Conservation (phyloP, 1,140 invertebrate genomes). For the Sminthurides bifidus region DNA sequence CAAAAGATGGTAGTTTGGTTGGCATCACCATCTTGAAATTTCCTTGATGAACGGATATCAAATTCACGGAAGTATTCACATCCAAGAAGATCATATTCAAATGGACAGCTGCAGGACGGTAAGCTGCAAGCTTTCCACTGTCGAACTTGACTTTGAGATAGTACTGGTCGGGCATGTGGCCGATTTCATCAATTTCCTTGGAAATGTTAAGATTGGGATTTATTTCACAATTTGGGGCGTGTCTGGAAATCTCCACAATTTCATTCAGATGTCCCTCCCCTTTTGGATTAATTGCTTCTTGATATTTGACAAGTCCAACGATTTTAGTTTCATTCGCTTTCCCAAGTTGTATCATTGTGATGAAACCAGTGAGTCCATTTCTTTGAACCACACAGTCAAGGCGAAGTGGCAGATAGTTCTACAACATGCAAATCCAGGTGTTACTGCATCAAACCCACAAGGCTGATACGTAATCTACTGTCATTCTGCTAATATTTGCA, state of each 20-base stretch:
- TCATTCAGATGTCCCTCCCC: conserved; percentile 15
- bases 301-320: conserved; percentile 15
- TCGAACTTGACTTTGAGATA: conserved; percentile 14
- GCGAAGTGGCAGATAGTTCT: conserved; percentile 19
- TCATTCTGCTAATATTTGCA: too few relatives aligned
- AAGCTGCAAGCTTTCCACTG: conserved; percentile 11
- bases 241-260: conserved; percentile 11
- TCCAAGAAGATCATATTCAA: conserved; percentile 26
- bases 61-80: conserved; percentile 12
- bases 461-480: too few relatives aligned
- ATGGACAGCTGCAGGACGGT: conserved; percentile 17
- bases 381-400: conserved; percentile 16
- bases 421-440: too few relatives aligned
- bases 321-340: conserved; percentile 8
- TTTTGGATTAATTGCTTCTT: conserved; percentile 13
- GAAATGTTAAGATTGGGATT: conserved; percentile 1
- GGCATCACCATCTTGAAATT: conserved; percentile 20
- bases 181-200: neutral
- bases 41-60: conserved; percentile 24
- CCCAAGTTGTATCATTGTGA: conserved; percentile 22
- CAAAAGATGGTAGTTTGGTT: neutral
- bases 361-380: conserved; percentile 14
- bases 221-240: neutral
- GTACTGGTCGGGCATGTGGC: neutral
- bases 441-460: too few relatives aligned